Evolutionary conservation across 2,888 invertebrate genomes (phyloP).

Genomic region (Dicyrtomina minuta): DNA sequence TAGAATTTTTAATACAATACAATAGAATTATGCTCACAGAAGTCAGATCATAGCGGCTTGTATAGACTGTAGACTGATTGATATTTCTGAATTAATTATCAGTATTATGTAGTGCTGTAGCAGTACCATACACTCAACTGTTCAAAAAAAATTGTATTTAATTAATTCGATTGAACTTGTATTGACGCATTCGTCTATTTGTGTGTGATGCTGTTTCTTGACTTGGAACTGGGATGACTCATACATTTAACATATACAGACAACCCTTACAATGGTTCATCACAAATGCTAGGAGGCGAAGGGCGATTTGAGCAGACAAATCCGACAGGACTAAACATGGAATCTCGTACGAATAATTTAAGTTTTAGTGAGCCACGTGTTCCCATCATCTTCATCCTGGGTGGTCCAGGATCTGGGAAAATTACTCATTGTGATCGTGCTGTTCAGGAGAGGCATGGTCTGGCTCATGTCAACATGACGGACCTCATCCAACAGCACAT

Average conservation of each 20-base stretch:
- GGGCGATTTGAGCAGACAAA: constrained; percentile 42
- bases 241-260: background rate
- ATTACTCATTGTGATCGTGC: constrained; percentile 94
- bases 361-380: constrained; percentile 57
- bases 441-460: constrained; percentile 80
- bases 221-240: background rate
- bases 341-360: constrained; percentile 3
- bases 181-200: no score
- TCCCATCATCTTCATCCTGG: constrained; percentile 87
- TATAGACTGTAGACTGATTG: no score
- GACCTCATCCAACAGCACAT: constrained; percentile 86
- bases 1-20: no score
- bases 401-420: constrained; percentile 96
- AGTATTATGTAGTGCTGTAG: no score
- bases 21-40: no score
- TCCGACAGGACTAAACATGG: constrained; percentile 5
- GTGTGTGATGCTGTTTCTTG: no score
- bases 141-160: no score
- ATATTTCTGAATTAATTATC: no score
- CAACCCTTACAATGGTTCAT: background rate
- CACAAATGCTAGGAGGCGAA: constrained; percentile 44
- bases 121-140: no score
- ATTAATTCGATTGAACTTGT: no score
- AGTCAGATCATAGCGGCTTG: no score
- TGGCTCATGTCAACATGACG: constrained; percentile 88